A percentile compares a stretch with the other conserved stretches of the same genome.
phyloP scores from a whole-genome alignment of 2,113 vertebrate species.

The Chaenogobius annularis region DNA sequence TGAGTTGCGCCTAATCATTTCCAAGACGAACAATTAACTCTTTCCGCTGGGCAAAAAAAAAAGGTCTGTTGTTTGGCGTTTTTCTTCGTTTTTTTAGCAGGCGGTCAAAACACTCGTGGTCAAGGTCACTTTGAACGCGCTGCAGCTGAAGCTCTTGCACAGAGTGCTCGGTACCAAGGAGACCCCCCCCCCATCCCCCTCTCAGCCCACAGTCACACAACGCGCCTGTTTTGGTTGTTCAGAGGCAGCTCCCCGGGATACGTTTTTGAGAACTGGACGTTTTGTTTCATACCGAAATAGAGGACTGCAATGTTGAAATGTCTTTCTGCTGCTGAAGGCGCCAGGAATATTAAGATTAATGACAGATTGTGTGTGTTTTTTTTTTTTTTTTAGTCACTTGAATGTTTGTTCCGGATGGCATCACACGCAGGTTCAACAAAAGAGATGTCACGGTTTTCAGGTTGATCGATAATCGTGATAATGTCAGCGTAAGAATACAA shows the following conservation, averaged over 20 bases:
- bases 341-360: too few species aligned
- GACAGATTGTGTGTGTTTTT: too few species aligned
- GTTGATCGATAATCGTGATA: too few species aligned
- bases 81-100: too few species aligned
- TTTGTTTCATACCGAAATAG: neutral
- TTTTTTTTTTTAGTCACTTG: too few species aligned
- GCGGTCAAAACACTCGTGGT: slow-evolving; percentile 13
- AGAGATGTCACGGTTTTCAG: too few species aligned
- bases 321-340: too few species aligned
- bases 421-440: too few species aligned
- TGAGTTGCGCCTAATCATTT: slow-evolving; percentile 56
- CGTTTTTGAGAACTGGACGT: neutral
- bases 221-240: slow-evolving; percentile 29
- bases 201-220: slow-evolving; percentile 3
- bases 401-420: too few species aligned
- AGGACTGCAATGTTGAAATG: too few species aligned
- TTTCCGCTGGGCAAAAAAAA: slow-evolving; percentile 33
- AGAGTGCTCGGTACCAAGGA: slow-evolving; percentile 47
- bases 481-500: too few species aligned
- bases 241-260: neutral
- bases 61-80: too few species aligned
- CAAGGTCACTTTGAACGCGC: slow-evolving; percentile 36
- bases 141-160: slow-evolving; percentile 42
- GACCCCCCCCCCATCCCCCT: slow-evolving; percentile 1
- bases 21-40: slow-evolving; percentile 64